Base-by-base conservation (phyloP, 1,140 invertebrate species). In the Ostrea denselamellosa region DNA sequence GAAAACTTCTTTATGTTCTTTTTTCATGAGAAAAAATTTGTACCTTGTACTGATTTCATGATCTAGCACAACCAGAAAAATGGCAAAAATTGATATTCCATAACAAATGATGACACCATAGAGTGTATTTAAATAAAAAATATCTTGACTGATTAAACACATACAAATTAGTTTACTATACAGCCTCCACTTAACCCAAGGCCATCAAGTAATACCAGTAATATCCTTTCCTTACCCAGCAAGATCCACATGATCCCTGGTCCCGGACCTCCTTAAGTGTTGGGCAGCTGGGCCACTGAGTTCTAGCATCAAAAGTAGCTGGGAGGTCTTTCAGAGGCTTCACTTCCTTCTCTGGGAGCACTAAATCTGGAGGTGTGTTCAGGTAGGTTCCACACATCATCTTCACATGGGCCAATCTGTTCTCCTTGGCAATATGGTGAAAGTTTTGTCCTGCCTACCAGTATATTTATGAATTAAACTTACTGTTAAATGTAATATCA, bases 231-330 rank as follows among this genome's bases (percentile, higher is more conserved):
- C 91, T 89, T 91, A 96, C 95, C 95, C 95, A 96, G 92, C 96
- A 96, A 44, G 95, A 96, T 34, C 96, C 95, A 93, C 95, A 96
- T 54, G 93, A 92, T 8, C 95, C 95, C 90, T 96, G 95, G 90
- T 96, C 95, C 56, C 95, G 90, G 85, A 96, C 93, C 90, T 95
- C 94, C 87, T 94, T 94, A 22, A 95, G 90, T 0, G 97, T 97
- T 0, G 97, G 97, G 89, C 98, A 99, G 91, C 98, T 94, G 77
- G 92, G 88, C 93, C 93, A 94, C 51, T 93, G 89, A 19, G 89
- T 90, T 17, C 93, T 87, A 53, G 91, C 83, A 86, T 94, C 93
- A 89, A 92, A 92, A 19, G 68, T 89, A 54, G 90, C 90, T 10
- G 91, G 92, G 22, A 93, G 88, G 68, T 91, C 92, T 19, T 85